Base-by-base conservation (phyloP, 1,140 invertebrate genomes). In the Eciton burchellii region DNA sequence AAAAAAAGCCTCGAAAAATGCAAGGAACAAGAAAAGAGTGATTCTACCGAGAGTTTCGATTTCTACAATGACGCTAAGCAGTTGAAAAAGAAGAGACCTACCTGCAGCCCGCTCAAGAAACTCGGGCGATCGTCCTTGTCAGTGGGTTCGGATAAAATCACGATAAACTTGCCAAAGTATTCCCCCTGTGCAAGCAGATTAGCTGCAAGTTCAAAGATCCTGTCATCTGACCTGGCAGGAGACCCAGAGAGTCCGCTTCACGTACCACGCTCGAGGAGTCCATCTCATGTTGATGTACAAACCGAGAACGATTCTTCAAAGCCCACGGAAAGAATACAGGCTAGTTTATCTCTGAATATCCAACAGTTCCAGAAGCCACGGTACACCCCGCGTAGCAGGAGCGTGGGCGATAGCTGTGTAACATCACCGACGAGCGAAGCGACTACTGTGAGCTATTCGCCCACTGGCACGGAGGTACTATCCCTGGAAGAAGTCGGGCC, bases 131-230 rank as follows among this genome's bases (percentile, higher is more conserved):
- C 93, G 0, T 93, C 92, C 1, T 81, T 93, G 19, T 89, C 91
- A 0, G 91, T 92, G 24, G 92, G 91, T 9, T 74, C 91, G 1
- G 92, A 91, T 66, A 91, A 92, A 59, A 90, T 92, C 21, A 89
- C 87, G n/a, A 85, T 93, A 26, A 93, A 92, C 72, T 54, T 94
- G 47, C 93, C 93, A 29, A 94, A 94, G 77, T 94, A 93, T 73
- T 94, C 93, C n/a, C 93, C 93, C 0, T 93, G 93, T 57, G 93
- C 93, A 5, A 93, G 92, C 52, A 89, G 93, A 26, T 82, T 94
- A 1, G 93, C 93, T 0, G 92, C 93, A 0, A 92, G 93, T 60
- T 93, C 93, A 8, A 94, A 94, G 63, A 94, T 94, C 41, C 77
- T 94, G 0, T 90, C 92, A 0, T 92, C 87, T n/a, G 91, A 93